Evolutionary conservation across 2,113 vertebrate genomes (phyloP), one percentile per base, ranked within the genome.

Genomic region (Micromys minutus): DNA sequence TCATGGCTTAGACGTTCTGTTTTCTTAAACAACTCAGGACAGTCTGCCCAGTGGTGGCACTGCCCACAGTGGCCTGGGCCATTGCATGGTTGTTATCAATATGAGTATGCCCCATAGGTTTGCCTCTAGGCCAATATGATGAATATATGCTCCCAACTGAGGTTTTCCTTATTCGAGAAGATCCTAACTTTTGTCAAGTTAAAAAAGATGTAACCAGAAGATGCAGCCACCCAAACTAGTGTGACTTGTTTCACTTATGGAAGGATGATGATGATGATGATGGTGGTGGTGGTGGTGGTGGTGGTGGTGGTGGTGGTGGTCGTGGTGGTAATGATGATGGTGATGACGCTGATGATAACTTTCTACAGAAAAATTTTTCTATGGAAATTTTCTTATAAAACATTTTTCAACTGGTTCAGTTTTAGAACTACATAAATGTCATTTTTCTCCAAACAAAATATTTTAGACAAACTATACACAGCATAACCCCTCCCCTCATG

Each of bases 361-460:
- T 93, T 79, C 61, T 29, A 55, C 9, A 55, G 13, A 93, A 95
- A 94, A 79, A 17, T 31, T 42, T 61, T 6, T 72, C 39, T 45
- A 16, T 67, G 79, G 13, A 81, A 57, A 39, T 39, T 87, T 34
- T 91, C 34, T 81, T 67, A 9, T 31, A 74, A 17, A 69, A 61
- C 88, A 71, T 79, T 84, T 92, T 90, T 7, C 6, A 72, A 15
- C 36, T 89, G 87, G 87, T 7, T 15, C n/a, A 90, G 42, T 22
- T 90, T 94, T 87, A 74, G 17, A 77, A 47, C 47, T 77, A 15
- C 3, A 79, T 22, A 94, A 74, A 34, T 79, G 29, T 5, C 72
- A 36, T 50, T 87, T 16, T 89, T 10, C 52, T 89, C 47, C 59
- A 95, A 96, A 59, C 29, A 80, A 94, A 92, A 92, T 92, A 57